Conservation (phyloP, 2,888 invertebrate genomes). For the Myopa testacea region DNA sequence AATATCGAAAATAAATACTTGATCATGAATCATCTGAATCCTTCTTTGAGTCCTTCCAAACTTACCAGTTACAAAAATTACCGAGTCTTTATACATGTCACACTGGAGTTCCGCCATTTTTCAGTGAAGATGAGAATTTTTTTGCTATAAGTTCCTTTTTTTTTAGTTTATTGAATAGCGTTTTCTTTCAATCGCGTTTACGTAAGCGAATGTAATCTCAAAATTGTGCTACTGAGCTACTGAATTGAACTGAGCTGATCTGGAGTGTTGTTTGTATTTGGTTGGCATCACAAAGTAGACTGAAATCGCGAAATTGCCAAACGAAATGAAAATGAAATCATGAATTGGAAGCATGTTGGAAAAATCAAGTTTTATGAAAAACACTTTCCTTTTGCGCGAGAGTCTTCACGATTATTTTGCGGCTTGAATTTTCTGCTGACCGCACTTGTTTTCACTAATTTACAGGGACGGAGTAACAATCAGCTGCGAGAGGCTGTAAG, state of each 20-base stretch:
- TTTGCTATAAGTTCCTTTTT: no score
- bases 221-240: neutral
- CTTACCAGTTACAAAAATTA: conserved; percentile 63
- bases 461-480: no score
- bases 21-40: no score
- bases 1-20: no score
- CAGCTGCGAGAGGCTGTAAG: no score
- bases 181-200: neutral
- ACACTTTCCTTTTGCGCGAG: conserved; percentile 25
- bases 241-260: neutral
- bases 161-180: neutral
- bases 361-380: conserved; percentile 31
- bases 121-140: neutral
- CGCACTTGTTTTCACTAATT: no score
- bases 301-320: neutral
- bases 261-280: conserved; percentile 18
- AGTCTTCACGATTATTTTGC: neutral
- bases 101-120: conserved; percentile 4
- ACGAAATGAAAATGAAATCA: conserved; percentile 26
- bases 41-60: neutral
- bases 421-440: neutral
- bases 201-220: neutral
- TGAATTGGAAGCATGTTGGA: neutral
- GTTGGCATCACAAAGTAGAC: conserved; percentile 17
- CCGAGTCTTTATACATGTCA: conserved; percentile 59